A percentile compares a stretch with the other conserved stretches of the same genome.
Evolutionary conservation across 2,113 vertebrate species (phyloP).

Genomic region (Gallinago undulata): DNA sequence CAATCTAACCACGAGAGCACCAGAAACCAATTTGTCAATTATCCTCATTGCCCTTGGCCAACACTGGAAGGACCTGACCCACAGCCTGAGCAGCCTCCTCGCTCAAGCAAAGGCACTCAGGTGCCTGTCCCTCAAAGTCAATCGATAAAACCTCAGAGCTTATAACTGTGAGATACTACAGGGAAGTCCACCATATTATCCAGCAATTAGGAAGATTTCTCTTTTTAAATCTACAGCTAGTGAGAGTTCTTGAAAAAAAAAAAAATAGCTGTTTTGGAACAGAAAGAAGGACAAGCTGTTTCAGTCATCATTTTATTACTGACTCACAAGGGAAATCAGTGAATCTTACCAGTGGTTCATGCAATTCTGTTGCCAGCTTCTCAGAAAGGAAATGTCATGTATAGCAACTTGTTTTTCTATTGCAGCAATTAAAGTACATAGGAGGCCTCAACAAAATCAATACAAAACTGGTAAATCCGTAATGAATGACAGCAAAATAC

Average conservation of each 20-base stretch:
- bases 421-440: constrained; percentile 74
- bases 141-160: background rate
- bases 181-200: background rate
- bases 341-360: constrained; percentile 55
- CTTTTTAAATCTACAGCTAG: background rate
- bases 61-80: background rate
- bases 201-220: constrained; percentile 45
- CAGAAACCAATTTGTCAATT: background rate
- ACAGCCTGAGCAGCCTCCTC: background rate
- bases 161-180: background rate
- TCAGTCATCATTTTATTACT: constrained; percentile 40
- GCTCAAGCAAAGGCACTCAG: background rate
- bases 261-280: constrained; percentile 31
- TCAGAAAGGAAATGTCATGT: constrained; percentile 72
- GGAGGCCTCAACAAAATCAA: constrained; percentile 70
- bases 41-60: background rate
- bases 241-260: background rate
- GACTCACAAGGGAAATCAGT: constrained; percentile 63
- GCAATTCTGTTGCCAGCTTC: constrained; percentile 64
- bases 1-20: background rate
- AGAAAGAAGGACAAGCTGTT: constrained; percentile 47
- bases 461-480: constrained; percentile 71
- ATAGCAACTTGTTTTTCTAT: constrained; percentile 74
- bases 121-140: background rate
- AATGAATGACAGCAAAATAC: constrained; percentile 71